Evolutionary conservation across 2,113 vertebrate species (phyloP).

Genomic region (Corythornis cristatus): DNA sequence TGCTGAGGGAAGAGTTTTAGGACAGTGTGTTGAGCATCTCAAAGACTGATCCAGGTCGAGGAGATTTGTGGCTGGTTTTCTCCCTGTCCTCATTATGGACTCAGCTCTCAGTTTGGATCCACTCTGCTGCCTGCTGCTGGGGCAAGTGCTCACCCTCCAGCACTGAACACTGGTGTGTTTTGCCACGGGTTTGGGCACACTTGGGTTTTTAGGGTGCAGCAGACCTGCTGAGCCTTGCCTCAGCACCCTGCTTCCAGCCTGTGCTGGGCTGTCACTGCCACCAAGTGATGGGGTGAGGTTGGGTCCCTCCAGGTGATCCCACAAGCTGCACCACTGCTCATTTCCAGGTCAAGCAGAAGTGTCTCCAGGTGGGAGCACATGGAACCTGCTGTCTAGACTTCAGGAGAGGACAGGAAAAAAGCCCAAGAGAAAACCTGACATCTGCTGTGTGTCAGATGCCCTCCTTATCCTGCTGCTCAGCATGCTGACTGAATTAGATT

Average conservation of each 20-base stretch:
- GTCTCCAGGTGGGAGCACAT: neutral
- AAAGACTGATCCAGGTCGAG: neutral
- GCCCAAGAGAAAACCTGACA: neutral
- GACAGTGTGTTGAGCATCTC: neutral
- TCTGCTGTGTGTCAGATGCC: constrained; percentile 16
- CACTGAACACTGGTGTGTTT: neutral
- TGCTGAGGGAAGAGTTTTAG: neutral
- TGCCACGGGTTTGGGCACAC: neutral
- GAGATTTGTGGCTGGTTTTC: neutral
- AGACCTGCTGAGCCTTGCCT: neutral
- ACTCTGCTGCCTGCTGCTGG: rapidly evolving
- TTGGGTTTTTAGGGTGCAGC: too few species aligned
- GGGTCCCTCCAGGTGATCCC: neutral
- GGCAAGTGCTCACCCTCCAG: neutral
- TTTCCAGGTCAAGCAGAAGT: neutral
- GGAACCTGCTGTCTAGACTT: constrained; percentile 42
- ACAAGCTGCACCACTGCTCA: neutral
- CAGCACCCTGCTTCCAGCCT: neutral
- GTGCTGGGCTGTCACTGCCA: neutral
- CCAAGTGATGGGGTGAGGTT: rapidly evolving
- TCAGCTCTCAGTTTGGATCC: neutral
- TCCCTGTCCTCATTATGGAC: neutral
- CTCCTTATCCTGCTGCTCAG: constrained; percentile 12
- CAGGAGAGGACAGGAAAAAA: neutral
- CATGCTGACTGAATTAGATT: neutral